Percentiles rank a stretch among this genome's conserved stretches.
Evolutionary conservation across 2,888 invertebrate genomes (phyloP).

Genomic region (Tillus elongatus): DNA sequence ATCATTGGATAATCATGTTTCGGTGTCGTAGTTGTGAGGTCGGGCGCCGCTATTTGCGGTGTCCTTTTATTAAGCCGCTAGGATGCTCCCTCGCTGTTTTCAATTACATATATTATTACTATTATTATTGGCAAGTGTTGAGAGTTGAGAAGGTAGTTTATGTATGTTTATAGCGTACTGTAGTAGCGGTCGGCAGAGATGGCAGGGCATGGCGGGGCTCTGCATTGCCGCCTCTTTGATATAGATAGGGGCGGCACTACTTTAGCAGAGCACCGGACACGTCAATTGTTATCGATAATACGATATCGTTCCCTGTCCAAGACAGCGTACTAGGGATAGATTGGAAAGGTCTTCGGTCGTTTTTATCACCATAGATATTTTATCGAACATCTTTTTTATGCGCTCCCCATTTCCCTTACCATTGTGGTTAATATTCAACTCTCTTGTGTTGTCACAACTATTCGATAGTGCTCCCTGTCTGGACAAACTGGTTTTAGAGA

Average conservation of each 20-base stretch:
- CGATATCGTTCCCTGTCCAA: conserved; percentile 25
- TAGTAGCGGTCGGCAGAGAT: conserved; percentile 36
- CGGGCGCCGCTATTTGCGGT: conserved; percentile 26
- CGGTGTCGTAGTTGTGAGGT: conserved; percentile 36
- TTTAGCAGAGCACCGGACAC: conserved; percentile 36
- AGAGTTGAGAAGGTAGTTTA: conserved; percentile 41
- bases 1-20: conserved; percentile 34
- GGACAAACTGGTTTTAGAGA: too few relatives aligned
- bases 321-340: too few relatives aligned
- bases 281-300: conserved; percentile 33
- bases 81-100: conserved; percentile 42
- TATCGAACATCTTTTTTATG: too few relatives aligned
- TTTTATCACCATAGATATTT: too few relatives aligned
- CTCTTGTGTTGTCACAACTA: too few relatives aligned
- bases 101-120: conserved; percentile 36
- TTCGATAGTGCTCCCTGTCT: too few relatives aligned
- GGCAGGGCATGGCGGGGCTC: conserved; percentile 27
- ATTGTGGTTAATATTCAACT: too few relatives aligned
- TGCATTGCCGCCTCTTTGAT: conserved; percentile 36
- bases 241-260: conserved; percentile 36
- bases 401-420: too few relatives aligned
- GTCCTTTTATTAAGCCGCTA: conserved; percentile 29
- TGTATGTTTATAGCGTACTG: conserved; percentile 44
- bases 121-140: conserved; percentile 41
- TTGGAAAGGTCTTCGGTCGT: too few relatives aligned